Evolutionary conservation across 2,797 vertebrate genomes (phyloP).

Genomic region (Dipus sagitta): DNA sequence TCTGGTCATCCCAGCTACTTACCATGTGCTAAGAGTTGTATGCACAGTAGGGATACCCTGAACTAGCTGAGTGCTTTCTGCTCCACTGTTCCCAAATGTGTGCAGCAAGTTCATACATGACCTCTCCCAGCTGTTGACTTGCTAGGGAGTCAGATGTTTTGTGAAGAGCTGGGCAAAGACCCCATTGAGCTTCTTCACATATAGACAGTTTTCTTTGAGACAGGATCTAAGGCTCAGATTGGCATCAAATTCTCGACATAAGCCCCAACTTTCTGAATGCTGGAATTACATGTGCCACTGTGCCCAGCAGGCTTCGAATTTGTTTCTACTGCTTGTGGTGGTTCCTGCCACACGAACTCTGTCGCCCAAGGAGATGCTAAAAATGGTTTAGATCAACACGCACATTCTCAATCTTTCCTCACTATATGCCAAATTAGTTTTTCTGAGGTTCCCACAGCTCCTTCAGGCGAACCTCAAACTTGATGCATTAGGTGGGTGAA

Average conservation of each 20-base stretch:
- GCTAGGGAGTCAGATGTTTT: background rate
- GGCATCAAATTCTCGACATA: background rate
- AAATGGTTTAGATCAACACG: background rate
- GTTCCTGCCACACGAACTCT: background rate
- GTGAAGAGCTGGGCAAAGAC: background rate
- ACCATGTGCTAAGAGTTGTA: no score
- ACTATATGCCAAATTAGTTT: background rate
- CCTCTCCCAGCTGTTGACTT: background rate
- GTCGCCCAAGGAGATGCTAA: background rate
- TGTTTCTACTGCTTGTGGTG: background rate
- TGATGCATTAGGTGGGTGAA: background rate
- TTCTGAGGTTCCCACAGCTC: background rate
- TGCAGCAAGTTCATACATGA: background rate
- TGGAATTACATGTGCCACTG: background rate
- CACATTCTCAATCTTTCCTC: background rate
- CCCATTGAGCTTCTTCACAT: background rate
- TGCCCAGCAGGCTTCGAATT: background rate
- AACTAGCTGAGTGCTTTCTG: background rate
- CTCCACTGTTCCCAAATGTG: background rate
- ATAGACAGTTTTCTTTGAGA: background rate
- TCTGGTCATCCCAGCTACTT: no score
- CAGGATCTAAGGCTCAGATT: background rate
- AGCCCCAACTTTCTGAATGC: background rate
- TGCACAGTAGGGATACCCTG: background rate
- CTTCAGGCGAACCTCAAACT: background rate